Evolutionary conservation across 1,140 invertebrate genomes (phyloP).

Genomic region (Pachypeltis micranthus): DNA sequence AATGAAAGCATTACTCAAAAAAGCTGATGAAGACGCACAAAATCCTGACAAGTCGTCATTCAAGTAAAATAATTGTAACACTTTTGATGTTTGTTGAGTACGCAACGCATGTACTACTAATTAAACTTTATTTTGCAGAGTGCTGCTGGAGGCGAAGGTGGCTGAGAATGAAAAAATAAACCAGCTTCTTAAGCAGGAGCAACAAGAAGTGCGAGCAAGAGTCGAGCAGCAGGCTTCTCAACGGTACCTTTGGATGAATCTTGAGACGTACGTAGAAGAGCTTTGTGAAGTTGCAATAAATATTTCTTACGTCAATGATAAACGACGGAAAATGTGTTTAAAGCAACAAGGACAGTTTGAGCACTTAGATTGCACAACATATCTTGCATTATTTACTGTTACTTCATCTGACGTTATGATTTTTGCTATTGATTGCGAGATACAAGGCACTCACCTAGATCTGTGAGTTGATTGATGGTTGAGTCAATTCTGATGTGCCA

Average conservation of each 20-base stretch:
- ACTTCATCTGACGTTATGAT: too few species aligned
- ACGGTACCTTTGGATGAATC: conserved; percentile 52
- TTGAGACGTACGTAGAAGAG: conserved; percentile 42
- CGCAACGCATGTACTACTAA: too few species aligned
- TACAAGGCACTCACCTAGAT: too few species aligned
- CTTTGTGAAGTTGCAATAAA: too few species aligned
- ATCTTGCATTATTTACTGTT: too few species aligned
- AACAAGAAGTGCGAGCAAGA: conserved; percentile 45
- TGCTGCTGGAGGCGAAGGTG: conserved; percentile 39
- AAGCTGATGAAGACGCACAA: conserved; percentile 8
- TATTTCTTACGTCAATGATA: too few species aligned
- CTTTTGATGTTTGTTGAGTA: background rate
- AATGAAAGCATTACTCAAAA: conserved; percentile 22
- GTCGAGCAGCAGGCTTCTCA: conserved; percentile 44
- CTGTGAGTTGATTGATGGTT: too few species aligned
- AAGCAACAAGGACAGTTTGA: too few species aligned
- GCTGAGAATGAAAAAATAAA: conserved; percentile 44
- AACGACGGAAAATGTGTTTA: too few species aligned
- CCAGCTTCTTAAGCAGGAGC: conserved; percentile 45
- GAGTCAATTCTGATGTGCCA: too few species aligned
- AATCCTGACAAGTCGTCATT: conserved; percentile 2
- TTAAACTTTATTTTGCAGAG: conserved; percentile 33
- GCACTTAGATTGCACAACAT: too few species aligned
- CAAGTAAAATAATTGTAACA: conserved; percentile 2
- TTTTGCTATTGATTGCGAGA: too few species aligned